Base-by-base conservation (phyloP, 1,140 invertebrate genomes). In the Drosophila burlai region DNA sequence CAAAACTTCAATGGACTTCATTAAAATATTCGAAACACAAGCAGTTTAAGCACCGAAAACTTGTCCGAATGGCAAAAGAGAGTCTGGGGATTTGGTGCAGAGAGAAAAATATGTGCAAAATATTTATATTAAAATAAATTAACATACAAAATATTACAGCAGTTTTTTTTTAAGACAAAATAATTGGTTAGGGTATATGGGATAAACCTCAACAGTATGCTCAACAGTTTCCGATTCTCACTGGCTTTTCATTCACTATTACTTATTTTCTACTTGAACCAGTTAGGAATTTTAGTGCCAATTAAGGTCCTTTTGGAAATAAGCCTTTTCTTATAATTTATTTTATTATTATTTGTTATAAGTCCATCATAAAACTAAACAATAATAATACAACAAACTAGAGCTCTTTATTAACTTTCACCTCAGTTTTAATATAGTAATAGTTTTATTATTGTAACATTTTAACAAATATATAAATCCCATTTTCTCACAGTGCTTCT, bases 21-120 rank as follows among this genome's bases (percentile, higher is more conserved):
- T 89, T 89, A 89, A 89, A 89, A 89, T 89, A 89, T 89, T 76
- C 85, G 84, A 89, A 90, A 87, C 84, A 87, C 81, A 87, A 89
- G 84, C 83, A 89, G 83, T 87, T 87, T 89, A 89, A 83, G 59
- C 65, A 67, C 73, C 64, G 40, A 86, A 87, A 87, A 89, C 84
- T 87, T 87, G 84, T 79, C 84, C 83, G 84, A 79, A 71, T 42
- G 38, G 68, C 38, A 72, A 3, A 47, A 49, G 24, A 16, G 36
- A 42, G 45, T 38, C 49, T n/a, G 0, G n/a, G 31, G 24, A 54
- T 52, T 52, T 38, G 54, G 10, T 55, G 21, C 67, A 1, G 7
- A 52, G 3, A 69, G 7, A 66, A 69, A 52, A 31, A 4, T 4
- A n/a, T 49, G 13, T 43, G 4, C 0, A n/a, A 42, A n/a, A 38